These are phyloP conservation scores for Sphaerodactylus townsendi DNA, from an alignment of 2,113 vertebrate genomes.

Conservation along the genomic window DNA sequence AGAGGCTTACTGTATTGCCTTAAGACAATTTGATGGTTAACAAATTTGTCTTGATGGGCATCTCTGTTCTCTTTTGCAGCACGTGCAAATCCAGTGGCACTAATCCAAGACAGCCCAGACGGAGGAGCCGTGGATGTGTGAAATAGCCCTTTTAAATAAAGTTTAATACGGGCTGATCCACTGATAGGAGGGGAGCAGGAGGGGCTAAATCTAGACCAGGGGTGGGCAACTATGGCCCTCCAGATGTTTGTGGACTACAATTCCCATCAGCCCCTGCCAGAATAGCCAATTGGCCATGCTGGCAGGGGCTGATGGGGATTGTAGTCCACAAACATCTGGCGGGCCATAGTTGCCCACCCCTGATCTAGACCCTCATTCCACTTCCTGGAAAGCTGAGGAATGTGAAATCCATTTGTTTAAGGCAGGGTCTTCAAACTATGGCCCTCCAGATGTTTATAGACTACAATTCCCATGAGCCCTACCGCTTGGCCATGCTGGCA, in stretches of 20 bases:
- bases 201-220: background rate
- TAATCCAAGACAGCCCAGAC: background rate
- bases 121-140: background rate
- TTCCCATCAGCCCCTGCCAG: no score
- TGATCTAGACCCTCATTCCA: no score
- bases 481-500: no score
- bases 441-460: no score
- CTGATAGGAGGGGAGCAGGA: background rate
- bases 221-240: no score
- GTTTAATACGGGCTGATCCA: background rate
- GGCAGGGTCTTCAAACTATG: no score
- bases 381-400: background rate
- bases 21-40: constrained; percentile 44
- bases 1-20: constrained; percentile 10
- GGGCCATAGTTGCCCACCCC: no score
- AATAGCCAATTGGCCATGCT: no score
- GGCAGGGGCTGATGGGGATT: no score
- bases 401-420: background rate
- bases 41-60: constrained; percentile 29
- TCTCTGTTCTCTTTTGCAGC: fast-evolving
- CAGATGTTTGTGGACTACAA: no score
- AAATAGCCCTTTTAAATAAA: background rate
- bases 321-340: no score
- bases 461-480: no score
- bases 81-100: background rate